A percentile compares a stretch with the other conserved stretches of the same genome.
phyloP scores from a whole-genome alignment of 2,113 vertebrate species.

The Tenrec ecaudatus region DNA sequence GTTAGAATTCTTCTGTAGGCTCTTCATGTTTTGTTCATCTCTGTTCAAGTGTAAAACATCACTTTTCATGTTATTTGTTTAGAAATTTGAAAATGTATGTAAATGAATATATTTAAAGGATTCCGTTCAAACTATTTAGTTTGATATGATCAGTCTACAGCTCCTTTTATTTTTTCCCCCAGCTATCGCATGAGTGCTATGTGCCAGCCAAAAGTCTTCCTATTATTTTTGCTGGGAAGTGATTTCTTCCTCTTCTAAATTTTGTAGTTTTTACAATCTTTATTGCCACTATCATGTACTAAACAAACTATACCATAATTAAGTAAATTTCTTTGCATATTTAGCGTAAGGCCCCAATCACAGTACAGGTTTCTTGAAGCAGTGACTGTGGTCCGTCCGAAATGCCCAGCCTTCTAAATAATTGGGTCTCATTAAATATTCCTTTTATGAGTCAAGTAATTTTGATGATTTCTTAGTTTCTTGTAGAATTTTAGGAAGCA shows the following conservation, averaged over 20 bases:
- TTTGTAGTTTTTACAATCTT: neutral
- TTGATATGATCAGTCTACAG: neutral
- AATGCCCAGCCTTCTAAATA: neutral
- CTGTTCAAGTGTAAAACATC: neutral
- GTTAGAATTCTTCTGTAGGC: neutral
- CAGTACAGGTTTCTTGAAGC: neutral
- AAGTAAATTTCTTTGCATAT: neutral
- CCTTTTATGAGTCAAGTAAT: slow-evolving; percentile 34
- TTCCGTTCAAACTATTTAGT: neutral
- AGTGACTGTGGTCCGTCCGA: neutral
- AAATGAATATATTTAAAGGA: neutral
- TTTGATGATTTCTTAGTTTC: slow-evolving; percentile 42
- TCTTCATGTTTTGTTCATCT: neutral
- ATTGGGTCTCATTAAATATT: slow-evolving; percentile 39
- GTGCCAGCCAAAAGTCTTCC: neutral
- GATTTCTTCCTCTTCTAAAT: neutral
- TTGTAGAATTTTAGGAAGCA: slow-evolving; percentile 84
- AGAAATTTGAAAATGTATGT: neutral
- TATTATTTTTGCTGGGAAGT: neutral
- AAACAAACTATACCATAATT: neutral
- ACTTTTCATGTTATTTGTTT: neutral
- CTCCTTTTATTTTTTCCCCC: neutral
- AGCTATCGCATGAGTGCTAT: neutral
- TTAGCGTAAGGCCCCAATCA: neutral
- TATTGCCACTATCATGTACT: neutral